Evolutionary conservation across 2,113 vertebrate species (phyloP), one percentile per base, ranked within the genome.

Genomic region (Nymphicus hollandicus): DNA sequence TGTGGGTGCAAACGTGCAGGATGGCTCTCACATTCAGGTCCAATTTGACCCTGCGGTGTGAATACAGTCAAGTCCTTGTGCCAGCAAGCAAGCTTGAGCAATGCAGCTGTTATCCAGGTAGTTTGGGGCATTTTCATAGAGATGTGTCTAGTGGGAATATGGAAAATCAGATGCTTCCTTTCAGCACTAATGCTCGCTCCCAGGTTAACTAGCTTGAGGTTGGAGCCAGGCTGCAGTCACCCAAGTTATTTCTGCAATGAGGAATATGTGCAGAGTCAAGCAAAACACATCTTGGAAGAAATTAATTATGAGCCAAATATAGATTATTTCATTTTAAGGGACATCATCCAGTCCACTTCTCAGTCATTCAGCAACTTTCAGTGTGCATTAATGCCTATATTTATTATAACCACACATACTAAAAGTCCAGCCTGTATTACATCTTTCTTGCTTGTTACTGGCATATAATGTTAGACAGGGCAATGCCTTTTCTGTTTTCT

Each of bases 161-260:
- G 56, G 69, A 93, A 93, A 74, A 72, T 87, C 29, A 0, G 43
- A 39, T 91, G 60, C 66, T 68, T 47, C 82, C 80, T 92, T 92
- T 91, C 77, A 86, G 91, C 73, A 52, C 52, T 86, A 39, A 39
- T 11, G 15, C 69, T 78, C 2, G 1, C 73, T 91, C 58, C n/a
- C 0, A 17, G 27, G 50, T 76, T 88, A 68, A 69, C 64, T 92
- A 81, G 55, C 81, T 81, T 46, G 94, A 91, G 69, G 61, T 74
- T 93, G 66, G 60, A 87, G 88, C 73, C 86, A 95, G 92, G 77
- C 77, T 89, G 77, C 81, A 81, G 64, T 89, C 37, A 28, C 83
- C 61, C 27, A 24, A 91, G 81, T 89, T 95, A 93, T 96, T 96
- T 86, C 65, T 89, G 94, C 93, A 93, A 92, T 81, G 92, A 96